Evolutionary conservation across 1,140 invertebrate species (phyloP), one percentile per base, ranked within the genome.

Genomic region (Pseudomyrmex concolor): DNA sequence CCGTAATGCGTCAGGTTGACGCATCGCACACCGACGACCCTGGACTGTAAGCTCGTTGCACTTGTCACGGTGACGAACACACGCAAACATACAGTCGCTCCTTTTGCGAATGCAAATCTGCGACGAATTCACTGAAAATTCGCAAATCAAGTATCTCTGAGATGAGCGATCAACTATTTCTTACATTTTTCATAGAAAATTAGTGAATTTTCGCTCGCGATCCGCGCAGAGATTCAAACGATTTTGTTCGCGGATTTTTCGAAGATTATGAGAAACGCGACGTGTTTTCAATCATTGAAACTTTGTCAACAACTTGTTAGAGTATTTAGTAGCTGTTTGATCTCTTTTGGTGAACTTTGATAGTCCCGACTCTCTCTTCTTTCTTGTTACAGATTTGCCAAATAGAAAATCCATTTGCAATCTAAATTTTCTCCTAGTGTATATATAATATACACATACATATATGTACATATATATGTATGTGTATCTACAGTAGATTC

Each of bases 1-100:
- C 34, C 2, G 25, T 63, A 45, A 73, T 63, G 68, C 78, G 48
- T 82, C 78, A 63, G 25, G 70, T 59, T 77, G 19, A 34, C 43
- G 66, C 19, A 34, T 78, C 12, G 64, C 51, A 22, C 45, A 25
- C 25, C 12, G 25, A 73, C 17, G 57, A 55, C 2, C 19, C 54
- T 70, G 76, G 12, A 10, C 45, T 70, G 25, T 48, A 15, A 59
- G 19, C 15, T 54, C 1, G 54, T 59, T 19, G 54, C 43, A 80
- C 4, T 57, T 48, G 66, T 50, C 43, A 8, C 48, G 17, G 34
- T 5, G 17, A 13, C 34, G 63, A 50, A 60, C 25, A 73, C 43
- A 15, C 12, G 12, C 17, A 22, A 34, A 34, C 34, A 34, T 34
- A 34, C 34, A 66, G 9, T 19, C 25, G 7, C 25, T 0, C 25